Conservation (phyloP, 2,888 invertebrate species). For the Xylota sylvarum region DNA sequence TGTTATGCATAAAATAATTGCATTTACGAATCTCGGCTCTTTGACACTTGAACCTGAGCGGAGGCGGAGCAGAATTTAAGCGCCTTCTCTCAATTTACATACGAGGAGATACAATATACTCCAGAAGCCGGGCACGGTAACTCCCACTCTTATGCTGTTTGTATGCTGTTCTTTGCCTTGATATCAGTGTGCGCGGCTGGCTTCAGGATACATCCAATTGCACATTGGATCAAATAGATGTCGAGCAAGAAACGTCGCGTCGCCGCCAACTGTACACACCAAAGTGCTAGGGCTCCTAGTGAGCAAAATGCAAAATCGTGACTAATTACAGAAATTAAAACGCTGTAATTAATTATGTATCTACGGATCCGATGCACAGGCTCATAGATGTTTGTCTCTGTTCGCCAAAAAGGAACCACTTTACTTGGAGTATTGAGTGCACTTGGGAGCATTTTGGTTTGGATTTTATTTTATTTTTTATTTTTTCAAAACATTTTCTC, state of each 20-base stretch:
- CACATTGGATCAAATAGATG: slow-evolving; percentile 76
- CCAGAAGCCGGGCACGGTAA: slow-evolving; percentile 28
- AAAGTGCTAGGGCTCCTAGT: slow-evolving; percentile 43
- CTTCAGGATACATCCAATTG: slow-evolving; percentile 69
- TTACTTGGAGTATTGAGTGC: slow-evolving; percentile 8
- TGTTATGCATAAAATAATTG: slow-evolving; percentile 76
- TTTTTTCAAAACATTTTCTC: slow-evolving; percentile 69
- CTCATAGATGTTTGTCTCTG: slow-evolving; percentile 72
- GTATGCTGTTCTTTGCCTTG: slow-evolving; percentile 29
- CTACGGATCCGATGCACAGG: slow-evolving; percentile 80
- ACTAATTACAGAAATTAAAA: slow-evolving; percentile 85
- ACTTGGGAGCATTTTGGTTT: slow-evolving; percentile 50
- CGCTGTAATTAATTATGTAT: slow-evolving; percentile 85
- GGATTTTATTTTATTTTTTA: too few species aligned
- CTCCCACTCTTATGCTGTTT: slow-evolving; percentile 60
- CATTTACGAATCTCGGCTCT: slow-evolving; percentile 74
- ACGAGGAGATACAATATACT: slow-evolving; percentile 46
- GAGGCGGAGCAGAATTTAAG: slow-evolving; percentile 76
- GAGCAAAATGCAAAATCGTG: slow-evolving; percentile 82
- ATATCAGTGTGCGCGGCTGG: slow-evolving; percentile 52
- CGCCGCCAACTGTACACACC: slow-evolving; percentile 58
- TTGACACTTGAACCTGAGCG: slow-evolving; percentile 74
- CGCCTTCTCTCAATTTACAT: slow-evolving; percentile 76
- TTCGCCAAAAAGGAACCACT: slow-evolving; percentile 65
- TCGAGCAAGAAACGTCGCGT: slow-evolving; percentile 72